Evolutionary conservation across 2,888 invertebrate species (phyloP).

Genomic region (Octonoba sinensis): DNA sequence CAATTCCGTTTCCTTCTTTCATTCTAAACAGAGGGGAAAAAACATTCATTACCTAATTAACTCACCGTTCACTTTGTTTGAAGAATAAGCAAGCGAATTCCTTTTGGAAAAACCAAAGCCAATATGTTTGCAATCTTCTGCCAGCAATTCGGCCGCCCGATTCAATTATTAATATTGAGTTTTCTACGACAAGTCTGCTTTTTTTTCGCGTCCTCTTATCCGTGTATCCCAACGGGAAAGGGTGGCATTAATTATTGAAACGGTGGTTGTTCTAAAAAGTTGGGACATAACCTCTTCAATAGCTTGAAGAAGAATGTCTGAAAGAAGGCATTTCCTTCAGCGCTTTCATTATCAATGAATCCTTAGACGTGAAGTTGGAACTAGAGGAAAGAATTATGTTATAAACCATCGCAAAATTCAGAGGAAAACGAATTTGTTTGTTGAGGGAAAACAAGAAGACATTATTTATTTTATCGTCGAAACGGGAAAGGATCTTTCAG

Average conservation of each 20-base stretch:
- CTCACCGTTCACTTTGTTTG: slow-evolving; percentile 39
- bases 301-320: no score
- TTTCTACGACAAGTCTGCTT: slow-evolving; percentile 21
- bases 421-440: no score
- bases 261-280: slow-evolving; percentile 1
- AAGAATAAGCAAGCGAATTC: slow-evolving; percentile 2
- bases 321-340: no score
- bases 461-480: no score
- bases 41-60: slow-evolving; percentile 47
- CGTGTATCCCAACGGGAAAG: slow-evolving; percentile 4
- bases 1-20: not conserved
- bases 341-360: no score
- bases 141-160: slow-evolving; percentile 4
- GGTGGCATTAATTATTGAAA: slow-evolving; percentile 56
- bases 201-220: slow-evolving; percentile 38
- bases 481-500: no score
- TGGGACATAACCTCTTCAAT: no score
- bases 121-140: not conserved
- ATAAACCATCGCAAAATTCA: no score
- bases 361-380: no score
- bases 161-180: slow-evolving; percentile 63
- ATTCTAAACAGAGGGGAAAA: not conserved
- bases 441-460: no score
- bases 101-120: not conserved
- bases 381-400: no score